Evolutionary conservation across 2,113 vertebrate genomes (phyloP).

Genomic region (Zootoca vivipara): DNA sequence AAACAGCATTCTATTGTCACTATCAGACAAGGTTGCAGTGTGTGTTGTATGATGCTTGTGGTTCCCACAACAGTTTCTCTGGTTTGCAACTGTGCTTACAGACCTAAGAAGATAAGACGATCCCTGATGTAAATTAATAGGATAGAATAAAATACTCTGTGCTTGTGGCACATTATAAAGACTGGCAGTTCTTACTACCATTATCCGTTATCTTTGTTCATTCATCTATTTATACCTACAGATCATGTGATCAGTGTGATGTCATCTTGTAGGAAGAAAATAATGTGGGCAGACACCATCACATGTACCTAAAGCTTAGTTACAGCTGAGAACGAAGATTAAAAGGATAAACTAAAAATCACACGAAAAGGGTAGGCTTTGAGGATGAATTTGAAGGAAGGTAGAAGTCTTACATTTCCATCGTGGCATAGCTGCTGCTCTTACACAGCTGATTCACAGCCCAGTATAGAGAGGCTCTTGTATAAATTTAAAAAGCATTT

Average conservation of each 20-base stretch:
- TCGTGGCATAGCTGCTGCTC: neutral
- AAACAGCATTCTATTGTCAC: no score
- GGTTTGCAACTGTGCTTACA: no score
- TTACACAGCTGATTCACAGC: neutral
- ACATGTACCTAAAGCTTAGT: neutral
- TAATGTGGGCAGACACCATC: neutral
- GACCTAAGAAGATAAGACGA: no score
- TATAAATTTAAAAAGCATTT: constrained; percentile 36
- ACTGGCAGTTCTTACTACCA: neutral
- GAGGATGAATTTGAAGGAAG: neutral
- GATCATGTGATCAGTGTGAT: neutral
- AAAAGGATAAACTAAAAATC: neutral
- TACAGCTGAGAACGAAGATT: neutral
- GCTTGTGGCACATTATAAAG: neutral
- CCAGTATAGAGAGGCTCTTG: neutral
- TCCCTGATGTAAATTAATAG: no score
- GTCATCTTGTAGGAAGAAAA: neutral
- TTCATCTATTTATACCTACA: neutral
- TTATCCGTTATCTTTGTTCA: neutral
- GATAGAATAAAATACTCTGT: no score
- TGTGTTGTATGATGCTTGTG: no score
- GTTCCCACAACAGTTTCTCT: no score
- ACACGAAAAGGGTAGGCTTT: neutral
- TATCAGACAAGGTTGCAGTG: no score
- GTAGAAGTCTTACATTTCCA: neutral